Base-by-base conservation (phyloP, 2,113 vertebrate species). In the Verasper variegatus region DNA sequence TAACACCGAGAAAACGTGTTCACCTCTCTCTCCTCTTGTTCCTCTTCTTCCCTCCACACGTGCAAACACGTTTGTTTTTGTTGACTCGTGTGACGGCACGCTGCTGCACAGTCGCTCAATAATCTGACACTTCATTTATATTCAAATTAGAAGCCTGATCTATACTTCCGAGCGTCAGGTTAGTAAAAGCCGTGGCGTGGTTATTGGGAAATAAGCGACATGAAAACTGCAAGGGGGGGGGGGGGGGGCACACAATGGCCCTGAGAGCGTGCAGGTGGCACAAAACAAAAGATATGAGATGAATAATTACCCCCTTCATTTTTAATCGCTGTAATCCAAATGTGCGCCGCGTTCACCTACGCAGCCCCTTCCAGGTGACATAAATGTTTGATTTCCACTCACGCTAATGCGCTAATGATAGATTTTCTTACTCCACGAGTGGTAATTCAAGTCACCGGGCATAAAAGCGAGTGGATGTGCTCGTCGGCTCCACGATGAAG, bases 361-460 rank as follows among this genome's bases (percentile, higher is more conserved):
- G 27, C 64, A 83, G 63, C 27, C 47, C 31, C 67, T 75, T 90
- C 75, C 61, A 80, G 49, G 57, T 71, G 63, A 80, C 79, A 71
- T 74, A 68, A 80, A 81, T 74, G 81, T 89, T 80, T 84, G 79
- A 89, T 82, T 86, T 80, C 68, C 77, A 65, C 67, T 75, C 35
- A 0, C 55, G 14, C 82, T 89, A 86, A 90, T 85, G 65, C 6
- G 31, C 51, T 86, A 85, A 90, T 90, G 85, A 89, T 62, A 69
- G 62, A 80, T 78, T 72, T 67, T 77, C 80, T 73, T 73, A 26
- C 71, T 81, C 82, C 54, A 27, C 65, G 62, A 83, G 76, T 73
- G 65, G 45, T 76, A 52, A 87, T 87, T 89, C 74, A 61, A 81
- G 74, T 82, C 85, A 55, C 49, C 27, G 15, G 56, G 71, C 72